These are phyloP conservation scores for Phyllotreta striolata DNA, from an alignment of 2,888 invertebrate genomes.

Conservation along the genomic window DNA sequence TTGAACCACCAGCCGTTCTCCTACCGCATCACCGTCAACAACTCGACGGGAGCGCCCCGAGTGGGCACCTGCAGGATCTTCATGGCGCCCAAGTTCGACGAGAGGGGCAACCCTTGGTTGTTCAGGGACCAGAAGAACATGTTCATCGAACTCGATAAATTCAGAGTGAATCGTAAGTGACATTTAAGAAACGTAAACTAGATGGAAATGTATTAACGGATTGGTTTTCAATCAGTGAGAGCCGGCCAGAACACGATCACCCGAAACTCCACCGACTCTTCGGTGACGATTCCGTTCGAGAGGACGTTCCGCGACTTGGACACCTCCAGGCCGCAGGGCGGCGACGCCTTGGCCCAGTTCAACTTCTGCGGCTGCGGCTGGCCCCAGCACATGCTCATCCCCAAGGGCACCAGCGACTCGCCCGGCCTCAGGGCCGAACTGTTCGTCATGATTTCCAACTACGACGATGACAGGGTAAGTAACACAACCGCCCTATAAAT, in stretches of 20 bases:
- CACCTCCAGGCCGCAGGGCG: conserved; percentile 67
- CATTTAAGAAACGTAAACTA: too few species aligned
- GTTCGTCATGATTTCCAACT: conserved; percentile 82
- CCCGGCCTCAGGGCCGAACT: conserved; percentile 72
- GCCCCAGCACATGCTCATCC: conserved; percentile 83
- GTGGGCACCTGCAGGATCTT: conserved; percentile 75
- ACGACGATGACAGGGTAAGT: conserved; percentile 70
- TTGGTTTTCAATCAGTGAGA: conserved; percentile 65
- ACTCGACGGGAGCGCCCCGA: conserved; percentile 58
- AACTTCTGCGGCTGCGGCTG: conserved; percentile 91
- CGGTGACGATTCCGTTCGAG: conserved; percentile 85
- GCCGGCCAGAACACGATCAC: conserved; percentile 73
- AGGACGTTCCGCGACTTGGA: conserved; percentile 80
- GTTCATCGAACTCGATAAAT: conserved; percentile 80
- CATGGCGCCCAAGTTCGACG: conserved; percentile 72
- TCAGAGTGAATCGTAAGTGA: conserved; percentile 67
- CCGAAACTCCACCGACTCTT: conserved; percentile 74
- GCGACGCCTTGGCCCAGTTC: conserved; percentile 66
- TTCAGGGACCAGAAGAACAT: conserved; percentile 70
- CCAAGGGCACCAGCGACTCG: conserved; percentile 70
- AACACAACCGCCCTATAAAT: too few species aligned
- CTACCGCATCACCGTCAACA: conserved; percentile 64
- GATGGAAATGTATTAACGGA: not conserved
- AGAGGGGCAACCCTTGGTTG: conserved; percentile 69
- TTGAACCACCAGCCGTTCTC: conserved; percentile 77